These are phyloP conservation scores for Aotus griseimembra DNA, from an alignment of 2,797 vertebrate genomes.

Conservation along the genomic window DNA sequence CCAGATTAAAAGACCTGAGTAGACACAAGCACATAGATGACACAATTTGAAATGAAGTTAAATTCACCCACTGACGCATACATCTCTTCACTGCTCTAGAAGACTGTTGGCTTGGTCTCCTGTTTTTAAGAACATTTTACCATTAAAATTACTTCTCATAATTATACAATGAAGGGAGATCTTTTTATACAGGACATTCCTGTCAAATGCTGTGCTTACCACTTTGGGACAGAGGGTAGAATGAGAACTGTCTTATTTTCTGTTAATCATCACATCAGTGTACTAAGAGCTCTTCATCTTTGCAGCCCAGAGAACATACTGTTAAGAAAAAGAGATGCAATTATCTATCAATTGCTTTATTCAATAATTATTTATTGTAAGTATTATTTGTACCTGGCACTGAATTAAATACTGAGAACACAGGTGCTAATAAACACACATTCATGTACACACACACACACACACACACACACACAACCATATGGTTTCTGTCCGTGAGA, in stretches of 20 bases:
- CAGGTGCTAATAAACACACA: neutral
- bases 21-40: neutral
- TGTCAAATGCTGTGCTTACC: neutral
- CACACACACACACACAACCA: too few relatives aligned
- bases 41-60: constrained; percentile 8
- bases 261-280: neutral
- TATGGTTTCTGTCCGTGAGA: neutral
- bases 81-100: neutral
- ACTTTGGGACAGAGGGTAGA: neutral
- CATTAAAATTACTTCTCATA: constrained; percentile 30
- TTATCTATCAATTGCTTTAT: neutral
- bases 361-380: neutral
- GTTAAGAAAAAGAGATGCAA: neutral
- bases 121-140: constrained; percentile 28
- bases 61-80: neutral
- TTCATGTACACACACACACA: fast-evolving
- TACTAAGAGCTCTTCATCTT: neutral
- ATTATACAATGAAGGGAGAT: neutral
- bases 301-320: neutral
- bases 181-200: neutral
- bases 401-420: neutral
- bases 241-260: neutral
- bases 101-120: neutral
- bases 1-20: neutral
- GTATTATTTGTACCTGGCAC: neutral